Evolutionary conservation across 1,140 invertebrate species (phyloP), one percentile per base, ranked within the genome.

Genomic region (Mesaphorura yosii): DNA sequence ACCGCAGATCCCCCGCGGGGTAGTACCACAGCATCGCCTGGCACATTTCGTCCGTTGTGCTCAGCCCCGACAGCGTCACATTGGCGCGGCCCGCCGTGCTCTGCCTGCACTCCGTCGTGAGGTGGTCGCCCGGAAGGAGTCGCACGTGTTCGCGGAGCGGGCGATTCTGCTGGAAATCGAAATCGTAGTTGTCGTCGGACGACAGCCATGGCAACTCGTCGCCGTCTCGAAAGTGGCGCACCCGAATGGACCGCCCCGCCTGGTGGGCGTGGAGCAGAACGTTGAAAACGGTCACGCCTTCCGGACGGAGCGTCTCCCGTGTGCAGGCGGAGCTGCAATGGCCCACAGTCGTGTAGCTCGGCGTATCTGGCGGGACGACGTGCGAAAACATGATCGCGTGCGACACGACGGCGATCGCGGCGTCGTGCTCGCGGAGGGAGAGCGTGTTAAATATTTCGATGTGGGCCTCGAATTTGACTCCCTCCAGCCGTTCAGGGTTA

Each of bases 131-230:
- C 7, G 52, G 52, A n/a, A 48, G 12, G 17, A 54, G 3, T 7
- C 37, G 19, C 12, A 75, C 75, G 14, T 77, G 76, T 55, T 72
- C 69, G 55, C 73, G 72, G 22, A 82, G 66, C 62, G 70, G 73
- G 58, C 79, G 67, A 67, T 79, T 80, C 60, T 81, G 78, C 64
- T 81, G 79, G 72, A 81, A 81, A 64, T 75, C 75, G 14, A 78
- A 74, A 67, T 82, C 77, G 62, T 81, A 77, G 67, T 78, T 80
- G 62, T 75, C 73, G 65, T 82, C 80, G 42, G 73, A 73, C 50
- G 75, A 77, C 58, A 82, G 78, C 25, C 78, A 78, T 38, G 76
- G 70, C 63, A 80, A 66, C 66, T 81, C 79, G 55, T 73, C 70
- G 48, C 71, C 71, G 53, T 72, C 72, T 46, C 79, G 73, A 55